Base-by-base conservation (phyloP, 2,797 vertebrate species). In the Nyctalus aviator region DNA sequence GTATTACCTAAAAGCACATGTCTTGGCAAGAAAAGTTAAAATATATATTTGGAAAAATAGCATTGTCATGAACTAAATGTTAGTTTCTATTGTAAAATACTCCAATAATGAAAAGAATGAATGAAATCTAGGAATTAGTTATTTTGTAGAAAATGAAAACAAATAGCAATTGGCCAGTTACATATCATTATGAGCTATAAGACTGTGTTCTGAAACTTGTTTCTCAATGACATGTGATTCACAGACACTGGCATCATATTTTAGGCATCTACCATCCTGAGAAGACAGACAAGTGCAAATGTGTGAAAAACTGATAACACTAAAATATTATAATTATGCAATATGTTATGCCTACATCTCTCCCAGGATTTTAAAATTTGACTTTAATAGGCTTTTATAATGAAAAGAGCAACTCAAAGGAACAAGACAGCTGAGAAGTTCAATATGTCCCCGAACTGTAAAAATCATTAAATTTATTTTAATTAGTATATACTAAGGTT, bases 321-420 rank as follows among this genome's bases (percentile, higher is more conserved):
- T 66, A 18, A 84, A 82, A 91, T 88, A 66, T 48, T 84, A 27
- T n/a, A 76, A 89, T 62, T 85, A 78, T 57, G 13, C 3, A 32
- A 72, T 35, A 37, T 71, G 9, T 37, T 88, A 41, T 79, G 50
- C 46, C 27, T 0, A 84, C 27, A 90, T 90, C 25, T 95, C 72
- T 96, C 57, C 55, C 21, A 59, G 95, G 84, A 96, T 83, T 94
- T 95, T 87, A 94, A 95, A 91, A 72, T 93, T 97, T 97, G 66
- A 94, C 59, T 96, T 95, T 85, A 95, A 97, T 86, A 90, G 82
- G 57, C 97, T 97, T 95, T 95, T 86, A 96, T 95, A 97, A 97
- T 94, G 84, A 97, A 91, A 92, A 91, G 62, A 96, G 93, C 83
- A 97, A 97, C 76, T 94, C 86, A 95, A 94, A 97, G 92, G 93